Evolutionary conservation across 2,797 vertebrate genomes (phyloP), one percentile per base, ranked within the genome.

Genomic region (Silurus lanzhouensis): DNA sequence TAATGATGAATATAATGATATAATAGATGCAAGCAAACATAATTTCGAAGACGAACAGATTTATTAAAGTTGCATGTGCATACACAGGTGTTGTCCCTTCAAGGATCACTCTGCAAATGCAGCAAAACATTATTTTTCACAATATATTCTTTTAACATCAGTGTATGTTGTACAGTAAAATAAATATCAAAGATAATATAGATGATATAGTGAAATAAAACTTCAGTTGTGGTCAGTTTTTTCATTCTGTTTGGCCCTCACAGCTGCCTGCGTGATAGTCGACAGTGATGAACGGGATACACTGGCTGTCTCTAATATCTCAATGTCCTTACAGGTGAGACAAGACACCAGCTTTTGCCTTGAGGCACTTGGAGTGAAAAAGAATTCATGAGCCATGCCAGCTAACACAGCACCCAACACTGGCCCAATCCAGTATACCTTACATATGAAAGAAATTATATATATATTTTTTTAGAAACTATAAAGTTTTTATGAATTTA

Each of bases 381-480:
- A 79, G 85, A 96, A 95, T 89, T 97, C 96, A 4, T 97, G 94
- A 88, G 93, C 95, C 64, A 96, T 71, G 12, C 94, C 96, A 0
- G 94, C 96, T 84, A 96, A 90, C 2, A 96, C 48, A 0, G 95
- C 94, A 0, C 96, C 96, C 2, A 96, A 79, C 81, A 93, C 91
- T 0, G 95, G 96, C 8, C 95, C 96, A 8, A 97, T 92, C 95
- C 95, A 97, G 80, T 95, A 97, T 22, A 97, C 95, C 96, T 97
- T 91, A 68, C 15, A 27, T 63, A 48, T 52, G 17, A 46, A 74
- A 79, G 44, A 64, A 64, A 63, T 78, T 0, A 48, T 9, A 38
- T 27, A 9, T 13, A 38, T 78, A 31, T 25, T 25, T 79, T 14
- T 27, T 38, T 3, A 38, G 31, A 38, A 38, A 38, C 31, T 38